Percentiles rank a stretch among this genome's conserved stretches.
Conservation (phyloP, 1,140 invertebrate genomes). For the Psilanteris sp. region DNA sequence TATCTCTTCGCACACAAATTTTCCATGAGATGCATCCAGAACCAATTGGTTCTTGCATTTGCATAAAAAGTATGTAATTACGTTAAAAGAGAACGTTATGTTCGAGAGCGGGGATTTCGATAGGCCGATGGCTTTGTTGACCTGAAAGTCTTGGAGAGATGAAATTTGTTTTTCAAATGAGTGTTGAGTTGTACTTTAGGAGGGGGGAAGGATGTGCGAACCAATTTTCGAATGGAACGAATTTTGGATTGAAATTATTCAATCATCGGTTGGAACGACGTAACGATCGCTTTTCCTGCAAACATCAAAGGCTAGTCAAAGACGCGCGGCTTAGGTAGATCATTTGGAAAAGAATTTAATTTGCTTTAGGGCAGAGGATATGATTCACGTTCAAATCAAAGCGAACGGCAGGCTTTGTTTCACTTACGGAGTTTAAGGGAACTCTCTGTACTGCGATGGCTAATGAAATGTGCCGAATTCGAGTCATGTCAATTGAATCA, state of each 20-base stretch:
- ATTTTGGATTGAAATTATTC: no score
- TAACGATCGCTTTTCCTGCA: constrained; percentile 1
- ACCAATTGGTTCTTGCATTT: constrained; percentile 17
- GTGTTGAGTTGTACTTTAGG: no score
- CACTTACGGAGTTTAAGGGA: no score
- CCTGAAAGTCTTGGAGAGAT: no score
- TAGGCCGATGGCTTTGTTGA: background rate
- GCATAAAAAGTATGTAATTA: constrained; percentile 37
- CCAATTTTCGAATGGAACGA: no score
- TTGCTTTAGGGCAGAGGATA: constrained; percentile 4
- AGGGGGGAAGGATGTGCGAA: no score
- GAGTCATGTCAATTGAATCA: no score
- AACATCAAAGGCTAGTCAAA: background rate
- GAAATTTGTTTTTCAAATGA: no score
- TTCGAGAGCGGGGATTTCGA: background rate
- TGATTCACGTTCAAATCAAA: background rate
- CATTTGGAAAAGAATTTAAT: constrained; percentile 9
- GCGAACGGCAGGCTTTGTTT: no score
- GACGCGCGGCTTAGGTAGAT: background rate
- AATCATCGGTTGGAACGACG: no score
- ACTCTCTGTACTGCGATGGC: no score
- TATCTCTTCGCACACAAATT: constrained; percentile 29
- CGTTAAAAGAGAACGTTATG: constrained; percentile 6
- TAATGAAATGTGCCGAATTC: no score
- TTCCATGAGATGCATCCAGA: constrained; percentile 9